These are phyloP conservation scores for Blastobasis lacticolella DNA, from an alignment of 2,888 invertebrate species.

Conservation along the genomic window DNA sequence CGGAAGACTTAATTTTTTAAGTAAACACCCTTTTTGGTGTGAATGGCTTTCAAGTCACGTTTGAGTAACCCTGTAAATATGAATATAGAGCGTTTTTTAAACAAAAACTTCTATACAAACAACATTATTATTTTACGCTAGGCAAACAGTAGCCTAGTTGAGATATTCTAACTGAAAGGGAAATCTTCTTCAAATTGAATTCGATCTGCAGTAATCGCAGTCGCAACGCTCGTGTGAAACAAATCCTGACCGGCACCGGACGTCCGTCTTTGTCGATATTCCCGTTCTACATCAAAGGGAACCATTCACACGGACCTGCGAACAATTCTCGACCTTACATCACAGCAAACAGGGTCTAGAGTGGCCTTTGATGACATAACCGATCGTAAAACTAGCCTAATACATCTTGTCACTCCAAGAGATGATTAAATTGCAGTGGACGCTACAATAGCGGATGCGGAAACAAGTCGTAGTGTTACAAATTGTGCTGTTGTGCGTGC, in stretches of 20 bases:
- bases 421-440: constrained; percentile 60
- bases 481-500: constrained; percentile 28
- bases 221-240: constrained; percentile 49
- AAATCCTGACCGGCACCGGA: constrained; percentile 74
- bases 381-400: constrained; percentile 45
- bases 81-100: not conserved
- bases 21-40: constrained; percentile 28
- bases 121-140: too few species aligned
- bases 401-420: constrained; percentile 56
- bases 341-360: constrained; percentile 24
- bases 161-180: too few species aligned
- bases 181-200: not conserved
- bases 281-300: constrained; percentile 71
- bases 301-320: constrained; percentile 34
- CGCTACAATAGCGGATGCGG: constrained; percentile 49
- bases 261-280: constrained; percentile 73
- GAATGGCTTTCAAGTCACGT: constrained; percentile 6
- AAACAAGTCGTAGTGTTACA: constrained; percentile 48
- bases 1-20: constrained; percentile 35
- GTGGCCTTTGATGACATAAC: constrained; percentile 15
- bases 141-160: too few species aligned
- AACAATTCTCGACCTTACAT: constrained; percentile 52
- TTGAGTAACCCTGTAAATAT: not conserved
- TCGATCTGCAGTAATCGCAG: not conserved
- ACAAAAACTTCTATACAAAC: too few species aligned